Base-by-base conservation (phyloP, 2,888 invertebrate genomes). In the Diloba caeruleocephala region DNA sequence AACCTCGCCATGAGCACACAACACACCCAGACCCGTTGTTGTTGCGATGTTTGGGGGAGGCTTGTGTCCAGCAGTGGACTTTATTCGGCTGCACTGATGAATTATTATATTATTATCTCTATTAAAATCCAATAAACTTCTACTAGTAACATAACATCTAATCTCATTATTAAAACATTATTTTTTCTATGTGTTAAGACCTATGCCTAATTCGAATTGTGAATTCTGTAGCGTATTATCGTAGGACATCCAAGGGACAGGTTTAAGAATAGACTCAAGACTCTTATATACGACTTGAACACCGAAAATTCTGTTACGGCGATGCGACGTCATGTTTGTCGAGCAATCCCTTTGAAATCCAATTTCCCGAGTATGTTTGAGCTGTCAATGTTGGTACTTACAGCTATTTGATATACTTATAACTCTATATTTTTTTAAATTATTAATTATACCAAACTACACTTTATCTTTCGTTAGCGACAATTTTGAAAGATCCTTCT, bases 271-370 rank as follows among this genome's bases (percentile, higher is more conserved):
- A 59, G 43, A 52, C 58, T 52, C 48, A 71, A 60, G 38, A 50
- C 59, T 71, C 63, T 75, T 61, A 50, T 55, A 65, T 59, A 49
- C 59, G 38, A 61, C 55, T 66, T 67, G 52, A 66, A 66, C 67
- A 62, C 48, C 58, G 61, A 60, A 71, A 66, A 71, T 65, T 66
- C 61, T 55, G 66, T 74, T 71, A 61, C 66, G 58, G 55, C 61
- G 63, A 54, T 53, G 55, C 61, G 63, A 54, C 55, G 36, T 46
- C 62, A 50, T 72, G 64, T 74, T 74, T 66, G 50, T 61, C 41
- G 60, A 66, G 57, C 70, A 69, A 66, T 74, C 66, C 74, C 74
- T 74, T 73, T 73, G 61, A 59, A 69, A 67, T 78, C 63, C 63
- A 73, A 73, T 73, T 77, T 74, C 38, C 36, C 42, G 31, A 53